Conservation (phyloP, 2,888 invertebrate genomes). For the Meghimatium bilineatum region DNA sequence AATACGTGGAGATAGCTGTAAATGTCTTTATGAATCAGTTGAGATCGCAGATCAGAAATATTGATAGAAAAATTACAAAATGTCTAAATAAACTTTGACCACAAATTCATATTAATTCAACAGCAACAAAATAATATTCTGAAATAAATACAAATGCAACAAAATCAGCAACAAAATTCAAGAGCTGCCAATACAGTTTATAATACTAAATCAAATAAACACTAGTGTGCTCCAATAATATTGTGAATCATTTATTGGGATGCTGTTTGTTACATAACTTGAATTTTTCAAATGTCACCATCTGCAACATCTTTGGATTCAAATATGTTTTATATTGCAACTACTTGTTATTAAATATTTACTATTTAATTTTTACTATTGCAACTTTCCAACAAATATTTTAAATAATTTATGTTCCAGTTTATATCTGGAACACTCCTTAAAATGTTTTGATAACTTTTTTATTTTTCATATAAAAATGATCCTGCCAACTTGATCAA, state of each 20-base stretch:
- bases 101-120: background rate
- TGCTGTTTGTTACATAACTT: background rate
- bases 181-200: slow-evolving; percentile 5
- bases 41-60: background rate
- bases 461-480: no score
- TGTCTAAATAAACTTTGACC: background rate
- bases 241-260: slow-evolving; percentile 11
- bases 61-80: background rate
- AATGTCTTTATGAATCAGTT: no score
- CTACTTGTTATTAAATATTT: no score
- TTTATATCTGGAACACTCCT: no score
- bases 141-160: background rate
- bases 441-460: no score
- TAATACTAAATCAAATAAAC: background rate
- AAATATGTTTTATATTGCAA: background rate
- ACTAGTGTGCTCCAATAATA: slow-evolving; percentile 6
- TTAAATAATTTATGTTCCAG: no score
- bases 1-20: no score
- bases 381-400: no score
- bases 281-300: background rate
- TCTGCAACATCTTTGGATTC: background rate
- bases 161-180: slow-evolving; percentile 17
- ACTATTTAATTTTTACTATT: no score
- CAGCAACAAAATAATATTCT: slow-evolving; percentile 1
- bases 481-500: no score